Conservation (phyloP, 1,140 invertebrate species). For the Ips typographus region DNA sequence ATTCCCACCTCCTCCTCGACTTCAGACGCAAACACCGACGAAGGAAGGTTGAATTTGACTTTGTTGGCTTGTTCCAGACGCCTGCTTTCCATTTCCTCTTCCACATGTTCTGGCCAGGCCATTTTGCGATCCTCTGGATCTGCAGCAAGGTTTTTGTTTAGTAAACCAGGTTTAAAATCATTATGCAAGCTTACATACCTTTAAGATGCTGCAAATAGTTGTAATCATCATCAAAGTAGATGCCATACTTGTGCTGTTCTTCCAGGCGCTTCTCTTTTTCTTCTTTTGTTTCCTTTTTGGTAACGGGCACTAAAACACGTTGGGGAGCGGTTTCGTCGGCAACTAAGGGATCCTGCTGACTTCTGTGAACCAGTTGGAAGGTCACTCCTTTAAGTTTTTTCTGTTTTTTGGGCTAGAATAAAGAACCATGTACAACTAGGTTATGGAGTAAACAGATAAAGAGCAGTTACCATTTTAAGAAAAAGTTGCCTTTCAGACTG, state of each 20-base stretch:
- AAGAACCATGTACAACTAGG: too few species aligned
- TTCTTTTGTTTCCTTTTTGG: conserved; percentile 46
- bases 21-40: conserved; percentile 88
- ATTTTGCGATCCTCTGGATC: conserved; percentile 53
- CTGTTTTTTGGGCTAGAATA: conserved; percentile 54
- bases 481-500: too few species aligned
- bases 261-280: conserved; percentile 57
- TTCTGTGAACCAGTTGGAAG: conserved; percentile 89
- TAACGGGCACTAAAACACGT: conserved; percentile 73
- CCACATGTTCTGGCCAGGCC: conserved; percentile 50
- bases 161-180: background rate
- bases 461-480: too few species aligned
- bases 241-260: conserved; percentile 87
- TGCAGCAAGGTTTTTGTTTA: background rate
- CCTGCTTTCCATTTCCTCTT: conserved; percentile 50
- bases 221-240: conserved; percentile 95
- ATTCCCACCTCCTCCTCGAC: conserved; percentile 87
- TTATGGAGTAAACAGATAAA: too few species aligned
- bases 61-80: conserved; percentile 35
- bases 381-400: conserved; percentile 90
- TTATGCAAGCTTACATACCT: conserved; percentile 17
- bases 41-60: conserved; percentile 72
- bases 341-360: conserved; percentile 87
- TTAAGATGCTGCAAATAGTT: conserved; percentile 93
- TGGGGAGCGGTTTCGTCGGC: conserved; percentile 88